phyloP scores from a whole-genome alignment of 2,888 invertebrate genomes.

The Seladonia tumulorum region DNA sequence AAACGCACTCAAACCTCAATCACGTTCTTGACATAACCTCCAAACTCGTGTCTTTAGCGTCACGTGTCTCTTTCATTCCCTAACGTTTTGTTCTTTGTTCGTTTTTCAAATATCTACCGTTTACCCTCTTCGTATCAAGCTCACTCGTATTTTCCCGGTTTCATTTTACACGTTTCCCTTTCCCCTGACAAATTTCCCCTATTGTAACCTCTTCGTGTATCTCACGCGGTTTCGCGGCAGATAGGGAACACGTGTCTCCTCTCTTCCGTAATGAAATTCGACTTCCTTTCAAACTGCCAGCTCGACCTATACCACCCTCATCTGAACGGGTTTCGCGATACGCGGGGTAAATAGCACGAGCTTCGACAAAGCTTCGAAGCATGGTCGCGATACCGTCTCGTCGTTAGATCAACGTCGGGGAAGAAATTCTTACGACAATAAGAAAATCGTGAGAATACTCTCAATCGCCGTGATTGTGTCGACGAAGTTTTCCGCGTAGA shows the following conservation, averaged over 20 bases:
- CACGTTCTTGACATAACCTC: no score
- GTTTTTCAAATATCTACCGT: not conserved
- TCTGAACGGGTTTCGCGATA: not conserved
- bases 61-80: no score
- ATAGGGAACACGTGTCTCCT: conserved; percentile 52
- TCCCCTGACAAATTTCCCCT: conserved; percentile 8
- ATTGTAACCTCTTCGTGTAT: not conserved
- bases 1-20: no score
- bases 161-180: not conserved
- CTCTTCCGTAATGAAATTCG: conserved; percentile 63
- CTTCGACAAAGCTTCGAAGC: conserved; percentile 32
- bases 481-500: not conserved
- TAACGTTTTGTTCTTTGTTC: not conserved
- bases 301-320: not conserved
- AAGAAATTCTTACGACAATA: conserved; percentile 40
- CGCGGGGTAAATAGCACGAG: conserved; percentile 33
- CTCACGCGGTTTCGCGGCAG: not conserved
- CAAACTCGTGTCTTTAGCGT: no score
- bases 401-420: conserved; percentile 36
- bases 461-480: not conserved
- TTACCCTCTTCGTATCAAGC: not conserved
- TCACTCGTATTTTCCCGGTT: not conserved
- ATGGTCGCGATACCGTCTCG: conserved; percentile 23
- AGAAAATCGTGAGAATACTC: conserved; percentile 25
- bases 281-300: conserved; percentile 60